Evolutionary conservation across 1,140 invertebrate species (phyloP).

Genomic region (Drosophila sturtevanti): DNA sequence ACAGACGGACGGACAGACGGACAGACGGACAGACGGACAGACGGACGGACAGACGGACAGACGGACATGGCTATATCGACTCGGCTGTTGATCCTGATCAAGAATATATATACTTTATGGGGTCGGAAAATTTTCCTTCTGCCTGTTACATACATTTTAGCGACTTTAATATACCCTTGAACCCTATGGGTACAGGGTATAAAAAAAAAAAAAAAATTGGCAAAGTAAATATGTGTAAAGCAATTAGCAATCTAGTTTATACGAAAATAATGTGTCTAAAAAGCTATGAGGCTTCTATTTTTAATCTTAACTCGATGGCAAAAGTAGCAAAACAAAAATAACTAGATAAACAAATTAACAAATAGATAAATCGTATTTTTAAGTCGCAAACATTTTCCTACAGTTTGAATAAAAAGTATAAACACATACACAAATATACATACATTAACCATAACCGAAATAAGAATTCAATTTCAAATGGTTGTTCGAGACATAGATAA

Average conservation of each 20-base stretch:
- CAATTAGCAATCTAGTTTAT: conserved; percentile 60
- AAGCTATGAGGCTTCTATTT: conserved; percentile 59
- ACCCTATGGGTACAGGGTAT: too few relatives aligned
- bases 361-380: conserved; percentile 32
- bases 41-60: too few relatives aligned
- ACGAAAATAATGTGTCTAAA: conserved; percentile 46
- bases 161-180: too few relatives aligned
- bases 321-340: conserved; percentile 42
- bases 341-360: conserved; percentile 31
- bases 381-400: conserved; percentile 70
- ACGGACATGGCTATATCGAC: too few relatives aligned
- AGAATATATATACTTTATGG: too few relatives aligned
- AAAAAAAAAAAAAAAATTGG: conserved; percentile 34
- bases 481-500: conserved; percentile 54
- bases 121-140: too few relatives aligned
- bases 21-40: too few relatives aligned
- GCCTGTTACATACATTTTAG: too few relatives aligned
- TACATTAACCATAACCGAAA: conserved; percentile 37
- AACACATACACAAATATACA: conserved; percentile 34
- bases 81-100: too few relatives aligned
- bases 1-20: too few relatives aligned
- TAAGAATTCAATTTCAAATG: conserved; percentile 56
- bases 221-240: conserved; percentile 78
- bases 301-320: conserved; percentile 52
- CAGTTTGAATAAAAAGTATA: conserved; percentile 45